Conservation (phyloP, 2,113 vertebrate genomes). For the Rhinolophus ferrumequinum region DNA sequence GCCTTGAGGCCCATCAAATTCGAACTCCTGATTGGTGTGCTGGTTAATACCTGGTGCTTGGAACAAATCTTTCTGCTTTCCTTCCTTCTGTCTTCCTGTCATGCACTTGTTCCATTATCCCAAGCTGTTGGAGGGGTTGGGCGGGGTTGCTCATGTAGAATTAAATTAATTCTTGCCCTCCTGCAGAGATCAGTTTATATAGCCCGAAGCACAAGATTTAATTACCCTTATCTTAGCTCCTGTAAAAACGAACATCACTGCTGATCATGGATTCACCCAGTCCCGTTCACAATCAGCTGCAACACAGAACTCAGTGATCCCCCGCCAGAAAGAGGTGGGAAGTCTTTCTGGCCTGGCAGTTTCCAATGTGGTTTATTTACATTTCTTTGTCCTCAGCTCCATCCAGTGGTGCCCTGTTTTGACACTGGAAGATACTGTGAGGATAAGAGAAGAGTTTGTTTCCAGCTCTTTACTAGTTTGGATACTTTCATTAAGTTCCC, state of each 20-base stretch:
- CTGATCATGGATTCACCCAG: background rate
- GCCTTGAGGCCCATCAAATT: background rate
- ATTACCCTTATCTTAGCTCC: slow-evolving; percentile 59
- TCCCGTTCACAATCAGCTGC: background rate
- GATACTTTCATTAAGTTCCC: background rate
- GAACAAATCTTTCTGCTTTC: background rate
- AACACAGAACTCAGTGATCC: background rate
- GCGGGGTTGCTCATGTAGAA: background rate
- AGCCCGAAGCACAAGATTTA: slow-evolving; percentile 44
- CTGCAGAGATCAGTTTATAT: slow-evolving; percentile 16
- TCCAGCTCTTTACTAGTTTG: background rate
- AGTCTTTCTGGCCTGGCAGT: background rate
- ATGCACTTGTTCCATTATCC: background rate
- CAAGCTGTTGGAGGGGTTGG: background rate
- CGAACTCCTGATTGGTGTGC: background rate
- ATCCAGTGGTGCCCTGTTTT: background rate
- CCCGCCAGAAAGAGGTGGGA: background rate
- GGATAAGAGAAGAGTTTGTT: background rate
- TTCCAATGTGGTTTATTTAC: background rate
- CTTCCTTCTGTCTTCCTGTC: background rate
- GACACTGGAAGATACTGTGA: background rate
- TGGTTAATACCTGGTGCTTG: background rate
- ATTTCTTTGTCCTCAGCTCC: slow-evolving; percentile 27
- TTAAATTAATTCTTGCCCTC: slow-evolving; percentile 53
- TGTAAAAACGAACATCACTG: background rate